Base-by-base conservation (phyloP, 2,797 vertebrate genomes). In the Gorsachius magnificus region DNA sequence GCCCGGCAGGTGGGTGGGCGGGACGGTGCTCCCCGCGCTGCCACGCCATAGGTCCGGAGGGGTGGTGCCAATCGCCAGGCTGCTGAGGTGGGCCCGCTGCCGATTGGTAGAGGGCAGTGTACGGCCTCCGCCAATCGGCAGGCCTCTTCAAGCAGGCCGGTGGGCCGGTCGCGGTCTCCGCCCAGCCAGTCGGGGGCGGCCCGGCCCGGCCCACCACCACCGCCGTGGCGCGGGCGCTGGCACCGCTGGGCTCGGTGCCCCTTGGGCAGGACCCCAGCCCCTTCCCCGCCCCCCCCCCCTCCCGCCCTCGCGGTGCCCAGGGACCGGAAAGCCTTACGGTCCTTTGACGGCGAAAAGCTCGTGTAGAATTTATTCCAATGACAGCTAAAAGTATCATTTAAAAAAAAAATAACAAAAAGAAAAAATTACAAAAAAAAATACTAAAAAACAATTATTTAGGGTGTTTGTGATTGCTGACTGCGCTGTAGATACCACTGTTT, bases 401-500 rank as follows among this genome's bases (percentile, higher is more conserved):
- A 94, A 83, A 83, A 83, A 87, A 95, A 95, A 79, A 48, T 13
- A 24, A 48, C 46, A 68, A 93, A 87, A 96, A 95, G 92, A 92
- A 93, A 94, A 95, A 97, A 87, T 71, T 43, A 87, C 83, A 94
- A 94, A 96, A 94, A 96, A 97, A 96, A 88, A 88, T 50, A 96
- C 92, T 94, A 95, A 97, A 97, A 96, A 97, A 96, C 97, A 97
- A 98, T 98, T 98, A 98, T 99, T 99, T 99, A 99, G 99, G 98
- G 98, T 98, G 98, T 98, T 99, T 99, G 99, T 99, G 99, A 99
- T 99, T 99, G 98, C 98, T 98, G 98, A 99, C 98, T 99, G 99
- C 99, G 99, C 98, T 97, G 98, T 99, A 99, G 99, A 99, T 98
- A 98, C 99, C 99, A 99, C 98, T 99, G 98, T 99, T 99, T 99